A percentile compares a stretch with the other conserved stretches of the same genome.
Evolutionary conservation across 2,888 invertebrate species (phyloP).

Genomic region (Pheosia gnoma): DNA sequence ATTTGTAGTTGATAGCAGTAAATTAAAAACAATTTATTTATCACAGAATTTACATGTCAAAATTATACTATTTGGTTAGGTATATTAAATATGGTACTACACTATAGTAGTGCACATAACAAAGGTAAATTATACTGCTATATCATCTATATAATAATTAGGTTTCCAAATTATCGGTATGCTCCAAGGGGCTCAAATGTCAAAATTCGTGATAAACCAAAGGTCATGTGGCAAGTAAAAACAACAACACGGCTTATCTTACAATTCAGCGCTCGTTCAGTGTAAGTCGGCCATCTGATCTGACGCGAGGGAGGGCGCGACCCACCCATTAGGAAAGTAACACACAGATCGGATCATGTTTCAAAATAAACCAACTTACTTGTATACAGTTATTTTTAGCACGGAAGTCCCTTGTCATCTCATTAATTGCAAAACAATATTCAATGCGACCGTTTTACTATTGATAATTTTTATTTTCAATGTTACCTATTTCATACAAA

Average conservation of each 20-base stretch:
- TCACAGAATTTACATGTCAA: too few species aligned
- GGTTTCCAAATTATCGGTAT: slow-evolving; percentile 24
- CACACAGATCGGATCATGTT: slow-evolving; percentile 41
- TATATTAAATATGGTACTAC: too few species aligned
- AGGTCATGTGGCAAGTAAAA: slow-evolving; percentile 61
- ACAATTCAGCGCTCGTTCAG: slow-evolving; percentile 48
- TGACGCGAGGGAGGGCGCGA: slow-evolving; percentile 43
- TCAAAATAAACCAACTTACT: slow-evolving; percentile 38
- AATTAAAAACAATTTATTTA: too few species aligned
- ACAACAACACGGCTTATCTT: slow-evolving; percentile 61
- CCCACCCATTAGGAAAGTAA: slow-evolving; percentile 40
- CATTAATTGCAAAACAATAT: not conserved
- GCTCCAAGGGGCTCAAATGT: slow-evolving; percentile 58
- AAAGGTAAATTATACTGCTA: too few species aligned
- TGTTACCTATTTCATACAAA: slow-evolving; percentile 17
- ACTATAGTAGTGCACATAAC: too few species aligned
- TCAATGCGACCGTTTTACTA: not conserved
- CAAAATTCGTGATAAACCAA: slow-evolving; percentile 57
- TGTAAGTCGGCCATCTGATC: slow-evolving; percentile 68
- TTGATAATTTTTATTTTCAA: not conserved
- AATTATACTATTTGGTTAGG: too few species aligned
- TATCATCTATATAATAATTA: too few species aligned
- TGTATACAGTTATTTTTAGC: not conserved
- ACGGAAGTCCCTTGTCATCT: not conserved
- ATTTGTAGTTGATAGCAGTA: too few species aligned